Base-by-base conservation (phyloP, 2,113 vertebrate genomes). In the Alouatta palliata region DNA sequence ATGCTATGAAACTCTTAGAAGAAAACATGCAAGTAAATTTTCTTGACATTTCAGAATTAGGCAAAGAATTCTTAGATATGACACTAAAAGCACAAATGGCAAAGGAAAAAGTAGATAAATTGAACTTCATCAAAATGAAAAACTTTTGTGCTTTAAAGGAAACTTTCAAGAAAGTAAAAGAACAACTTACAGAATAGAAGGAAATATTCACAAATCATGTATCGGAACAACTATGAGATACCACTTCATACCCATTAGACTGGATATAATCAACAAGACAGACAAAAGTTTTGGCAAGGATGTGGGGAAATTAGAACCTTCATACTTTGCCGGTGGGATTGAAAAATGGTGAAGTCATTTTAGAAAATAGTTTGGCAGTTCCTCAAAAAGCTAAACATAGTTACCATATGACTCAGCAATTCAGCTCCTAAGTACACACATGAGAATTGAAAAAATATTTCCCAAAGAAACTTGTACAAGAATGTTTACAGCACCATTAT, bases 401-500 rank as follows among this genome's bases (percentile, higher is more conserved):
- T 81, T 90, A 76, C n/a, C 54, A 2, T 21, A 75, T 76, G 73
- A 76, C n/a, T 66, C 43, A 82, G 40, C 35, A 47, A 23, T 92
- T 76, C 66, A 11, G 23, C 56, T 61, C 19, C 47, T 86, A 43
- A 4, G 6, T 86, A 23, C 35, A 47, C 14, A n/a, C 32, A 79
- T 52, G 17, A 87, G 45, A 89, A 77, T 5, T 70, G 43, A 91
- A 87, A 94, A 56, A 27, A 40, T 79, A 56, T 87, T 86, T 76
- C 49, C 76, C 37, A 27, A 85, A 52, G 85, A 86, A n/a, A 61
- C 35, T 37, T 73, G 5, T 25, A 43, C 20, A 49, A 56, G 87
- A 94, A 77, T 94, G 23, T 95, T 91, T 90, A 40, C 21, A 73
- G 45, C 35, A 92, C 4, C 37, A 81, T 56, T 92, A 88, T 82